Percentiles rank a stretch among this genome's conserved stretches.
phyloP scores from a whole-genome alignment of 1,140 invertebrate species.

The Uloborus diversus region DNA sequence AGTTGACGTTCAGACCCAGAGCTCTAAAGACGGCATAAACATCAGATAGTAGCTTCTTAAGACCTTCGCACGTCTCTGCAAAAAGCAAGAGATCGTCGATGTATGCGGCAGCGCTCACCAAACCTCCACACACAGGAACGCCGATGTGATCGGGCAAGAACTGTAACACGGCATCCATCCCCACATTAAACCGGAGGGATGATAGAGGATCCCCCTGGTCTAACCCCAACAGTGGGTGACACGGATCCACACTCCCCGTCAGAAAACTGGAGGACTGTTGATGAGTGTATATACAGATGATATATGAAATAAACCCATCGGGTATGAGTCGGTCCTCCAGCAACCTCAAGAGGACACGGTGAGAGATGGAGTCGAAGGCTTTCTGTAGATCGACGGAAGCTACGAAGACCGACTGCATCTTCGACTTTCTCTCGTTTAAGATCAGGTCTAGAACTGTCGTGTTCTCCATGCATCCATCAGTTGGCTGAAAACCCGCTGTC shows the following conservation, averaged over 20 bases:
- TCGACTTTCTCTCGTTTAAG: neutral
- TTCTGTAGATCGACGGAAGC: neutral
- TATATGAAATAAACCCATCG: neutral
- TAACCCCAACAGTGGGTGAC: neutral
- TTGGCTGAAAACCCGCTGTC: neutral
- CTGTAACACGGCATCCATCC: neutral
- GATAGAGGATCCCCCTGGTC: neutral
- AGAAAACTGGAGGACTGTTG: neutral
- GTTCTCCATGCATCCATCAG: no score
- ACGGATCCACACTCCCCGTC: neutral
- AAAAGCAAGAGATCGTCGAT: neutral
- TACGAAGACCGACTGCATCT: neutral
- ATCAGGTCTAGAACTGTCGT: neutral
- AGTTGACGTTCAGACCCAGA: neutral
- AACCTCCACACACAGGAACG: no score
- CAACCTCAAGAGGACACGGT: neutral
- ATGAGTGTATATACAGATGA: neutral
- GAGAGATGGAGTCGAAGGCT: neutral
- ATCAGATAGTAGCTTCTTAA: neutral
- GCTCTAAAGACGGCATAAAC: no score
- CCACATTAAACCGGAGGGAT: neutral
- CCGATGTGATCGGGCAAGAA: neutral
- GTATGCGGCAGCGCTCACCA: neutral
- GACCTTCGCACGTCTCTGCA: neutral
- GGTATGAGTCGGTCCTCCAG: neutral